Evolutionary conservation across 2,113 vertebrate species (phyloP).

Genomic region (Myrmophylax atrothorax): DNA sequence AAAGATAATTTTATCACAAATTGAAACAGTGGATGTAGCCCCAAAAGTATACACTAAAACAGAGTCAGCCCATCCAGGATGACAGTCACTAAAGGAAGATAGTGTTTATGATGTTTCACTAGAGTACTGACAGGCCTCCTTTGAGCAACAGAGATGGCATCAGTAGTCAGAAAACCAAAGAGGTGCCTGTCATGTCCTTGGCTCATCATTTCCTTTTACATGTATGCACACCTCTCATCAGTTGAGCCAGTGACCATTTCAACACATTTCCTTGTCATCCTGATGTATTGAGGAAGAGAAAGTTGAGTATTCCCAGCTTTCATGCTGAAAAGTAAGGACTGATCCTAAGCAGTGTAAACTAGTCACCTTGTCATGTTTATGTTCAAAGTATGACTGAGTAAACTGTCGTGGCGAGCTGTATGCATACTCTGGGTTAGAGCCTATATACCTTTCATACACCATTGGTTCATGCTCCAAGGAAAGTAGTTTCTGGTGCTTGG

Average conservation of each 20-base stretch:
- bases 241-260: background rate
- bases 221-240: background rate
- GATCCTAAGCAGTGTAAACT: background rate
- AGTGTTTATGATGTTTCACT: background rate
- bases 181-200: background rate
- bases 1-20: background rate
- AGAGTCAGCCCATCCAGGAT: background rate
- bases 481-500: accelerated
- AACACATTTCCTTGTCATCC: background rate
- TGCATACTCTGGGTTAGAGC: background rate
- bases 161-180: background rate
- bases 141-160: background rate
- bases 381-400: background rate
- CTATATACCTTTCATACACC: background rate
- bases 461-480: background rate
- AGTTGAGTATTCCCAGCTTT: background rate
- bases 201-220: background rate
- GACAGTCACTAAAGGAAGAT: background rate
- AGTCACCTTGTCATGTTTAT: background rate
- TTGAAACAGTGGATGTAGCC: background rate
- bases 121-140: background rate
- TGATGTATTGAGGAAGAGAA: background rate
- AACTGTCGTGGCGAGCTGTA: background rate
- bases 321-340: background rate
- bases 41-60: background rate